Base-by-base conservation (phyloP, 2,888 invertebrate species). In the Cantharis flavilabris region DNA sequence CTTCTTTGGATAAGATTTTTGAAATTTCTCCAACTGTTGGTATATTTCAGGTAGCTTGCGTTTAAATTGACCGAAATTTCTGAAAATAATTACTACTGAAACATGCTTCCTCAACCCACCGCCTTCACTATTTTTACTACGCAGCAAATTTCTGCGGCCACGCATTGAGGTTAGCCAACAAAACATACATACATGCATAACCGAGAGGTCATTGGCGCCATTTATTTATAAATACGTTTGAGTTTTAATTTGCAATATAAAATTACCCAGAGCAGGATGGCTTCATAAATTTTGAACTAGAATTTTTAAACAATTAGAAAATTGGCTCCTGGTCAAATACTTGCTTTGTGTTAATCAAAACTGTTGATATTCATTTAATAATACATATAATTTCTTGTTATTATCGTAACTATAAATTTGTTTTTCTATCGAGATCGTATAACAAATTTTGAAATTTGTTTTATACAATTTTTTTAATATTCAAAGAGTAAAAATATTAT, bases 141-240 rank as follows among this genome's bases (percentile, higher is more conserved):
- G 73, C 73, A 78, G 78, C 78, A 64, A 76, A 78, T 78, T 78
- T 78, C 76, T 75, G 78, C 73, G 76, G 71, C 78, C 78, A 78
- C 75, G 76, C 73, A 78, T 76, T 76, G 73, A 78, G 71, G 76
- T 70, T 75, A 76, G 78, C 73, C 73, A 76, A 78, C 81, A 78
- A 81, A 82, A 82, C 80, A 80, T 75, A 77, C 79, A 80, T 77
- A 81, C 81, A 80, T 80, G 81, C 83, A 82, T 81, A 82, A 83
- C 81, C 77, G 83, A 82, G 83, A 83, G 83, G 83, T 83, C 83
- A 83, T 83, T 83, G 83, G 82, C 83, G 83, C 82, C 83, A 80
- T 76, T 79, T 79, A 79, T 80, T 80, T 80, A 80, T 81, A 81
- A 80, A 81, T 81, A 81, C 77, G 75, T 76, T 64, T 30, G 71